Base-by-base conservation (phyloP, 2,797 vertebrate species). In the Myotis myotis region DNA sequence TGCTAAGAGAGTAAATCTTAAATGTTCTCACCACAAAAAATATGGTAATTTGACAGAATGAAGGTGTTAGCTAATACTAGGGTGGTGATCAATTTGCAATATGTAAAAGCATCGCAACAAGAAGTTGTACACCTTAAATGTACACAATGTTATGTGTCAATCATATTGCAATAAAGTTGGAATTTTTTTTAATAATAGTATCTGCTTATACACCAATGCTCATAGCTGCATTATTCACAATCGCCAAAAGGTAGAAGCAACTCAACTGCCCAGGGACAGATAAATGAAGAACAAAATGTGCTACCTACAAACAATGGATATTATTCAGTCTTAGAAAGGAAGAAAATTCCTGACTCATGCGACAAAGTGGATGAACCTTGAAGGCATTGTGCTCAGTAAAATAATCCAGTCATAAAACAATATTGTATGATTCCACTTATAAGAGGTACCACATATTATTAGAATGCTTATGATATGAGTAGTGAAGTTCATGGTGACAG, bases 261-360 rank as follows among this genome's bases (percentile, higher is more conserved):
- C 19, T 8, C 51, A 57, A 28, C 12, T n/a, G 57, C 17, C 78
- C 85, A 82, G 13, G 23, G 1, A n/a, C 71, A 68, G 49, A 66
- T 49, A 38, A 62, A 30, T 0, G 8, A 13, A 68, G 57, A 75
- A 41, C 2, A 68, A 23, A 81, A 47, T 0, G 8, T 28, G 28
- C 4, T 38, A 2, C 30, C 0, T 5, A 12, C 33, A 20, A 2
- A 51, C 4, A 44, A 5, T 1, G 23, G 44, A 74, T 75, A 12
- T 47, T 16, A 33, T 8, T 23, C 44, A 68, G 51, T 44, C 13
- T 13, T 57, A 6, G 8, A 76, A 66, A 64, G n/a, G 30, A 84
- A 68, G 22, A 8, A 55, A 51, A 15, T 70, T 30, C n/a, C n/a
- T 66, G 15, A n/a, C 13, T 30, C 3, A 30, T 2, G 19, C 3